Percentiles rank a stretch among this genome's conserved stretches.
Evolutionary conservation across 2,113 vertebrate species (phyloP).

Genomic region (Mesocricetus auratus): DNA sequence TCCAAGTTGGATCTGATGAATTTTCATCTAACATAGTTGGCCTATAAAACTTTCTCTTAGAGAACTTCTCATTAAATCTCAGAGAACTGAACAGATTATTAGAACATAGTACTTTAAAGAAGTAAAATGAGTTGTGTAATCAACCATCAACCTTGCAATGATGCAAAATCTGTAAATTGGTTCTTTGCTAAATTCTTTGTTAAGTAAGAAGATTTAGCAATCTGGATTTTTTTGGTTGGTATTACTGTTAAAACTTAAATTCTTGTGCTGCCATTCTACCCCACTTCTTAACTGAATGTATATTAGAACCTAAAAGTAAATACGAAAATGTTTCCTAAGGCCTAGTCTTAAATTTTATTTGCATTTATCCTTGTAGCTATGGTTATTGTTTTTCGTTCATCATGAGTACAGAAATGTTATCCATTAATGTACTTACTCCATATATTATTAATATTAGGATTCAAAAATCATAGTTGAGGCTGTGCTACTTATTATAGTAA

Average conservation of each 20-base stretch:
- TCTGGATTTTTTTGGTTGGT: not conserved
- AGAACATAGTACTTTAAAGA: slow-evolving; percentile 46
- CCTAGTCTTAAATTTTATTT: slow-evolving; percentile 46
- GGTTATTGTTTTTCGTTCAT: slow-evolving; percentile 6
- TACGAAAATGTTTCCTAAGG: slow-evolving; percentile 35
- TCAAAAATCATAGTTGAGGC: not conserved
- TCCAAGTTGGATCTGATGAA: slow-evolving; percentile 37
- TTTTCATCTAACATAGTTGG: slow-evolving; percentile 52
- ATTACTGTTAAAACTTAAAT: not conserved
- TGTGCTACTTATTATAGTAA: not conserved
- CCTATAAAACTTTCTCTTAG: slow-evolving; percentile 46
- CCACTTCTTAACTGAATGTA: not conserved
- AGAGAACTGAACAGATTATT: slow-evolving; percentile 22
- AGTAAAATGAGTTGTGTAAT: slow-evolving; percentile 44
- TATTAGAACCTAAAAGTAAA: slow-evolving; percentile 4
- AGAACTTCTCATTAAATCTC: slow-evolving; percentile 56
- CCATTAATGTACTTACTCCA: slow-evolving; percentile 23
- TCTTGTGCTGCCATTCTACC: not conserved
- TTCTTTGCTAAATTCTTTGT: slow-evolving; percentile 33
- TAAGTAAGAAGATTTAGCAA: slow-evolving; percentile 3
- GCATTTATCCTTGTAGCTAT: slow-evolving; percentile 11
- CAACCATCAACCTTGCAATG: not conserved
- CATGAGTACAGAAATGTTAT: slow-evolving; percentile 27
- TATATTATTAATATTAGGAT: slow-evolving; percentile 30
- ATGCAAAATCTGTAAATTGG: slow-evolving; percentile 2